Evolutionary conservation across 2,888 invertebrate genomes (phyloP).

Genomic region (Cotesia congregata): DNA sequence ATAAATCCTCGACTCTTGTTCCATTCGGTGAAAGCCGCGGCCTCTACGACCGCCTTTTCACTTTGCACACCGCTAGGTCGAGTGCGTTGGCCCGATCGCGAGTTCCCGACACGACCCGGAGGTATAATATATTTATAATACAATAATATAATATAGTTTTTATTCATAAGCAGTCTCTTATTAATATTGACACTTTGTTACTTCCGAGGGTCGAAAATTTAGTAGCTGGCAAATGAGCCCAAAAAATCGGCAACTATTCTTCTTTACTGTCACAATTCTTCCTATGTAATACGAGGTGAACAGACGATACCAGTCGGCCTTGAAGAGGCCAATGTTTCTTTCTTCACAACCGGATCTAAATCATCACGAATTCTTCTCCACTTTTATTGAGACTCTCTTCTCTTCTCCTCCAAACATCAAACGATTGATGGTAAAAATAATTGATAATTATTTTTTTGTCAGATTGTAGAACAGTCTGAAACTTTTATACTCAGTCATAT

Average conservation of each 20-base stretch:
- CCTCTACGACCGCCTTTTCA: slow-evolving; percentile 64
- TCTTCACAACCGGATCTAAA: slow-evolving; percentile 28
- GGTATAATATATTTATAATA: not conserved
- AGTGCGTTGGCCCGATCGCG: slow-evolving; percentile 36
- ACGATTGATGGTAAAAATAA: not conserved
- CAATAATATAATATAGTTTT: not conserved
- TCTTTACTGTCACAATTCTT: slow-evolving; percentile 21
- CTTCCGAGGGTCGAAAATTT: too few species aligned
- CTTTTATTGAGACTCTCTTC: not conserved
- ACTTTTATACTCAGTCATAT: not conserved
- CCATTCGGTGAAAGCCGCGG: slow-evolving; percentile 50
- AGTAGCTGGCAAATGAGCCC: too few species aligned
- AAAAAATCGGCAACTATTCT: not conserved
- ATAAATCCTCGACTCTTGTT: too few species aligned
- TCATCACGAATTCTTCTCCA: slow-evolving; percentile 29
- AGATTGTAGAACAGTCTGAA: not conserved
- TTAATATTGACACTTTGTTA: too few species aligned
- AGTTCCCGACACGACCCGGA: slow-evolving; percentile 30
- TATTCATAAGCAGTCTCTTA: too few species aligned
- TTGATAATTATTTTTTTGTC: not conserved
- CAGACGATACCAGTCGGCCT: slow-evolving; percentile 43
- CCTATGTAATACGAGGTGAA: slow-evolving; percentile 20
- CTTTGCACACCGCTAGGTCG: slow-evolving; percentile 47
- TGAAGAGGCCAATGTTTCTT: slow-evolving; percentile 41
- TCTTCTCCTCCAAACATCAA: not conserved